These are phyloP conservation scores for Drosophila fungiperda DNA, from an alignment of 2,888 invertebrate species.

Conservation along the genomic window DNA sequence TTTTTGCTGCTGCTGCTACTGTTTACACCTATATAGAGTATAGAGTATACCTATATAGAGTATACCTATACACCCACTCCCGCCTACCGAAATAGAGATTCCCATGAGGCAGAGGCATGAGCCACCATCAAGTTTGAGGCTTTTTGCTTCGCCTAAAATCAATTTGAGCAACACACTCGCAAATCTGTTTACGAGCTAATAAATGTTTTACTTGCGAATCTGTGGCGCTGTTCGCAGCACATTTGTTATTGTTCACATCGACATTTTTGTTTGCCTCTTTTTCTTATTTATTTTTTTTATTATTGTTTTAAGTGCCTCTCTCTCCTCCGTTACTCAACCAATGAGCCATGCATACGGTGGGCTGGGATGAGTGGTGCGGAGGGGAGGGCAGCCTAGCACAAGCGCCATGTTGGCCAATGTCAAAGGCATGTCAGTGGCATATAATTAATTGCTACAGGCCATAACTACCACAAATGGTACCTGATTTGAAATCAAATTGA, in stretches of 20 bases:
- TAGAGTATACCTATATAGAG: background rate
- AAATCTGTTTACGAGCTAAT: constrained; percentile 68
- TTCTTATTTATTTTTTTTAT: background rate
- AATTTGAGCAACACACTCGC: constrained; percentile 38
- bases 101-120: background rate
- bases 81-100: background rate
- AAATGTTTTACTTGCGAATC: constrained; percentile 68
- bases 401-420: constrained; percentile 39
- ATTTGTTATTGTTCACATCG: constrained; percentile 35
- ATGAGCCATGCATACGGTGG: background rate
- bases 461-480: background rate
- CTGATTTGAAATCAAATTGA: constrained; percentile 24
- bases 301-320: background rate
- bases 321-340: background rate
- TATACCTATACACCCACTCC: background rate
- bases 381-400: background rate
- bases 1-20: too few species aligned
- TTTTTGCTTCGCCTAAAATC: background rate
- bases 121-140: background rate
- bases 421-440: constrained; percentile 46
- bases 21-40: too few species aligned
- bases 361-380: background rate
- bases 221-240: constrained; percentile 23
- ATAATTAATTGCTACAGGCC: constrained; percentile 48
- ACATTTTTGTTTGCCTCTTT: background rate